Evolutionary conservation across 1,140 invertebrate genomes (phyloP), one percentile per base, ranked within the genome.

Genomic region (Phocides pigmalion): DNA sequence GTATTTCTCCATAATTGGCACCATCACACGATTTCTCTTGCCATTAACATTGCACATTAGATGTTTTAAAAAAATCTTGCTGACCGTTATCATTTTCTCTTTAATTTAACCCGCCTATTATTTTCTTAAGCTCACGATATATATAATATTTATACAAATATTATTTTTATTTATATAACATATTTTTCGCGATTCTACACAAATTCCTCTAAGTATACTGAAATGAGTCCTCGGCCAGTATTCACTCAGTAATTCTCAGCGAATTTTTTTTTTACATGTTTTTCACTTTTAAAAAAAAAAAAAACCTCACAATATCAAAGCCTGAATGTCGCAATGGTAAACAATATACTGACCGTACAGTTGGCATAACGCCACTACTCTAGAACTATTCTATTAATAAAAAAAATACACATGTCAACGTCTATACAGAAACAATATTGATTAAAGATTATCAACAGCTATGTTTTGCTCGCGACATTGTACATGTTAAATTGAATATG

Each of bases 311-410:
- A 22, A 20, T 20, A 17, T 39, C 32, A 54, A 41, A 54, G 51
- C 51, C 32, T 41, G 17, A 8, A 41, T 62, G 58, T 62, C 59
- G 35, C 68, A 56, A 65, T 53, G 28, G 70, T 72, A 73, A 80
- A 76, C 68, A 78, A 65, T 70, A 67, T 53, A 81, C 76, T 81
- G 79, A 64, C 16, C 47, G 25, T 50, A 16, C 50, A 49, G 19
- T 72, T 82, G 79, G 76, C 79, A 71, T 64, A 14, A 46, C 58
- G 72, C 79, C 76, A 78, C 71, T 47, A 39, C 19, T 49, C 44
- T 64, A 68, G 32, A 64, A 35, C 32, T 68, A 64, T 59, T 70
- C 78, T 81, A 81, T 79, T 76, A 71, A 78, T 81, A 81, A 70
- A 76, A 78, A 80, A 76, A 66, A 66, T 61, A 47, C 49, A 71